Evolutionary conservation across 2,797 vertebrate species (phyloP), one percentile per base, ranked within the genome.

Genomic region (Propithecus perrieri): DNA sequence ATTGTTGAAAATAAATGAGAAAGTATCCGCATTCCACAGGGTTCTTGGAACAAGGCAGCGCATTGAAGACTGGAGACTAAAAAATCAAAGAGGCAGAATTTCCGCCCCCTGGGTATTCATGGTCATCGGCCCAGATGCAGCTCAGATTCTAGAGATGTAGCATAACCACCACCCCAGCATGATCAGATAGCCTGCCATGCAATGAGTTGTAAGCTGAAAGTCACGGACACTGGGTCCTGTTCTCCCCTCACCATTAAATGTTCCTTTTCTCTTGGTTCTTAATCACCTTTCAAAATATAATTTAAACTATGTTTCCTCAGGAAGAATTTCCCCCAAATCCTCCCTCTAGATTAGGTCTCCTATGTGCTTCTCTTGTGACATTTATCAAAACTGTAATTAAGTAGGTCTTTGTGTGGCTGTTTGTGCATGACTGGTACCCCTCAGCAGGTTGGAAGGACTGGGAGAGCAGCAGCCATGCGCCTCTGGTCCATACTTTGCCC

Each of bases 211-310:
- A 57, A 46, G n/a, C 18, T 53, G 18, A 65, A 63, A 72, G 43
- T 14, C n/a, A 22, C 17, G 35, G 53, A 4, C 7, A 12, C 24
- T 67, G n/a, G 12, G 11, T 71, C 83, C 22, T 61, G 33, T 24
- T 65, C 28, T 78, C 1, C 30, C 28, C 6, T 83, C 38, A 48
- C 10, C 41, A 80, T 48, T 28, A 33, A 71, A 26, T 63, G 20
- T 24, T 85, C 38, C 13, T 63, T 80, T 92, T 13, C 24, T 85
- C 22, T 78, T 85, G 6, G 11, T 55, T 84, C 33, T 85, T 43
- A 48, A 12, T 85, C 35, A 46, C 86, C 38, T 46, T 89, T 76
- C 38, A 71, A 78, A 93, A 43, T 50, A 71, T 24, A n/a, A 74
- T 57, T 63, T 33, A 55, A 75, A 50, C 2, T 20, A 10, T 10